Conservation (phyloP, 2,113 vertebrate species). For the Thermophis baileyi region DNA sequence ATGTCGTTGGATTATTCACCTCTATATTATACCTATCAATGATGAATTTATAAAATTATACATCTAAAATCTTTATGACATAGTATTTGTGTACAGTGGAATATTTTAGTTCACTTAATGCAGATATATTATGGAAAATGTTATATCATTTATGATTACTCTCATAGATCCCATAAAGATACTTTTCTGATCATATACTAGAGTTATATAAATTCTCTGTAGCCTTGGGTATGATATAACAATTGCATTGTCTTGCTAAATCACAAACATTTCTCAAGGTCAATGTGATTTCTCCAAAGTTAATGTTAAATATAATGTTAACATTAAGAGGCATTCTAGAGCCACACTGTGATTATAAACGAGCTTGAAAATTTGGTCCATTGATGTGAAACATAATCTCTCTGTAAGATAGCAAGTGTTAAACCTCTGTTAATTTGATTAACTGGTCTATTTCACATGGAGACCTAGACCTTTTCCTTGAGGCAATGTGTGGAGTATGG, state of each 20-base stretch:
- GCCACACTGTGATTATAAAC: neutral
- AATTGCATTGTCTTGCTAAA: neutral
- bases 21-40: neutral
- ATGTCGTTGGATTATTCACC: neutral
- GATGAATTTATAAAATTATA: neutral
- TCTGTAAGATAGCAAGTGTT: neutral
- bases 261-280: neutral
- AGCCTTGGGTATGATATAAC: neutral
- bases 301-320: neutral
- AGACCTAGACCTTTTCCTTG: neutral
- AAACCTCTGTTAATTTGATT: constrained; percentile 1
- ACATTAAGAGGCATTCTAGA: neutral
- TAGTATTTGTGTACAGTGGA: neutral
- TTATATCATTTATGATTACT: neutral
- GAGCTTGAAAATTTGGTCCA: neutral
- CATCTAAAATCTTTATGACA: neutral
- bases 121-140: neutral
- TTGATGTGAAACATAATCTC: neutral
- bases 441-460: neutral
- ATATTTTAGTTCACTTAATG: neutral
- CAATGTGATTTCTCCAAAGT: neutral
- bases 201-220: neutral
- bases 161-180: neutral
- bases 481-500: neutral
- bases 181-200: neutral